Conservation (phyloP, 2,888 invertebrate genomes). For the Cremastobaeus sp. region DNA sequence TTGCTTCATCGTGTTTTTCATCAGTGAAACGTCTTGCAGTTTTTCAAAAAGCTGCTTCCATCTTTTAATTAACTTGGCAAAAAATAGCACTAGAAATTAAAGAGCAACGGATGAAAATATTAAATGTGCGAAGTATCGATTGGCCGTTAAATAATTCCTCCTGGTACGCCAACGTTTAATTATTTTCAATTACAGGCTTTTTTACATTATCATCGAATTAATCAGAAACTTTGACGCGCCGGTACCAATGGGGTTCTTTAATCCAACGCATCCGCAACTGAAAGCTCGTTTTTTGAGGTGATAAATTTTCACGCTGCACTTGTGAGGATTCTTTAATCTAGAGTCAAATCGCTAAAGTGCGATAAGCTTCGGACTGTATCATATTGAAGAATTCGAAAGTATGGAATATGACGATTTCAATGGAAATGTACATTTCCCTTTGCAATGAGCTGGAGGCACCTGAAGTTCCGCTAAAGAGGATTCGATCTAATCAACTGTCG, state of each 20-base stretch:
- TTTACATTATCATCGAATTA: background rate
- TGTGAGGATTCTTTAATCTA: conserved; percentile 76
- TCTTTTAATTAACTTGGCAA: no score
- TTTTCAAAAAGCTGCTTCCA: no score
- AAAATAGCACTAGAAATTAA: no score
- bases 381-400: conserved; percentile 58
- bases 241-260: background rate
- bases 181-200: no score
- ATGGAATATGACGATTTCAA: conserved; percentile 53
- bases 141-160: no score
- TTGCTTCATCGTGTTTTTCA: no score
- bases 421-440: conserved; percentile 55
- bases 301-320: conserved; percentile 67
- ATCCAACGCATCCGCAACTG: conserved; percentile 38
- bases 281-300: conserved; percentile 63
- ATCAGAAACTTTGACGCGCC: conserved; percentile 9
- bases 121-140: no score
- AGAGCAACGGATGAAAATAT: no score
- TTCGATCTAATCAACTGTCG: conserved; percentile 48
- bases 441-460: conserved; percentile 44
- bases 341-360: conserved; percentile 67
- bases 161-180: no score
- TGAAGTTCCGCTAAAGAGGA: conserved; percentile 42
- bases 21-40: no score
- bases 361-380: conserved; percentile 52